Evolutionary conservation across 2,113 vertebrate genomes (phyloP).

Genomic region (Phaetusa simplex): DNA sequence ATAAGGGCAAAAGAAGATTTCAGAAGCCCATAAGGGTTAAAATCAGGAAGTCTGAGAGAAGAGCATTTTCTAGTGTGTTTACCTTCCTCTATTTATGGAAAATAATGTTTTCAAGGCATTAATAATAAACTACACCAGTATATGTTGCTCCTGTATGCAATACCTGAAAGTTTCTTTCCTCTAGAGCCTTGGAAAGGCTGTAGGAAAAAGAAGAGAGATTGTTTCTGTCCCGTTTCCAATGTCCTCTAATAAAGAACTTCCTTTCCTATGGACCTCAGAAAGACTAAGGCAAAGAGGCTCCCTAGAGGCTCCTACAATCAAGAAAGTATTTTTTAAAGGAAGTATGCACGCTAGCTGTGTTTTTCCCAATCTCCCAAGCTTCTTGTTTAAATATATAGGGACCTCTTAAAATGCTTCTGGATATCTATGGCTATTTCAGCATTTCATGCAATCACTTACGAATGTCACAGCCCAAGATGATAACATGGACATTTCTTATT

Average conservation of each 20-base stretch:
- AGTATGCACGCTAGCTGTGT: neutral
- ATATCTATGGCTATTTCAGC: neutral
- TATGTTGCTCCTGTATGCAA: neutral
- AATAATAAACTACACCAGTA: neutral
- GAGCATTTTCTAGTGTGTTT: neutral
- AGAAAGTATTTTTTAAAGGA: neutral
- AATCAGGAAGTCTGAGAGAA: neutral
- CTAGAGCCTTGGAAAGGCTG: neutral
- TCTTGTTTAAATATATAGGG: neutral
- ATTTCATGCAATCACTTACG: neutral
- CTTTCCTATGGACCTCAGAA: neutral
- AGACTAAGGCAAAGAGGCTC: neutral
- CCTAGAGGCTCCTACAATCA: neutral
- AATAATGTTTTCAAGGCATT: neutral
- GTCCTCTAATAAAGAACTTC: neutral
- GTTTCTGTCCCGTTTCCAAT: neutral
- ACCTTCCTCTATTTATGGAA: neutral
- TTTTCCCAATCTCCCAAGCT: neutral
- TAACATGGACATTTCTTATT: neutral
- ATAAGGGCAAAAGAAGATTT: neutral
- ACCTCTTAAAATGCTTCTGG: neutral
- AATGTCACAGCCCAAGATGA: neutral
- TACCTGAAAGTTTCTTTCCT: neutral
- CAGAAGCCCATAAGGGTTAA: neutral
- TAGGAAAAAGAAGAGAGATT: neutral